Percentiles rank a stretch among this genome's conserved stretches.
Evolutionary conservation across 92 coral and sea anemone species (phyloP).

Genomic region (Nematostella vectensis): DNA sequence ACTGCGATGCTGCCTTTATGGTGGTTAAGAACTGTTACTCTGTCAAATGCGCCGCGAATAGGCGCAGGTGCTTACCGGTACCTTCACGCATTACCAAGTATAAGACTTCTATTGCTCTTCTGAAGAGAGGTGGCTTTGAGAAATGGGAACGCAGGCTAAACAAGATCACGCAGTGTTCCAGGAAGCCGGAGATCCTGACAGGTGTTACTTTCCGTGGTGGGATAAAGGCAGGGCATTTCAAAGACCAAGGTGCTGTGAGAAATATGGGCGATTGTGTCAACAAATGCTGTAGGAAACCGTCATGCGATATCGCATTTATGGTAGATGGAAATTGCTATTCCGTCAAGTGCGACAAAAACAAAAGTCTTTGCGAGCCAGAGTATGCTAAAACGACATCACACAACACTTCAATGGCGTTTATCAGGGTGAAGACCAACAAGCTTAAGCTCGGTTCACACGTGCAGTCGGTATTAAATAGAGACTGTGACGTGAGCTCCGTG

Average conservation of each 20-base stretch:
- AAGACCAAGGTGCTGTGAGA: slow-evolving; percentile 34
- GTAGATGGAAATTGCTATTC: slow-evolving; percentile 55
- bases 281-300: slow-evolving; percentile 37
- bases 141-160: slow-evolving; percentile 4
- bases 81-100: slow-evolving; percentile 15
- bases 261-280: slow-evolving; percentile 48
- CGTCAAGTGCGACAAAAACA: slow-evolving; percentile 42
- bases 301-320: slow-evolving; percentile 75
- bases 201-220: slow-evolving; percentile 45
- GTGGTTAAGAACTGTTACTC: slow-evolving; percentile 55
- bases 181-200: slow-evolving; percentile 1
- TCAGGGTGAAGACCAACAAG: slow-evolving; percentile 9
- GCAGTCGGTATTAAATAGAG: slow-evolving; percentile 30
- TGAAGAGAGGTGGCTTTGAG: slow-evolving; percentile 22
- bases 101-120: slow-evolving; percentile 45
- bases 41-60: slow-evolving; percentile 40
- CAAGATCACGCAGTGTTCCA: slow-evolving; percentile 1
- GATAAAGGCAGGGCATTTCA: slow-evolving; percentile 50
- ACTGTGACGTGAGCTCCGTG: slow-evolving; percentile 46
- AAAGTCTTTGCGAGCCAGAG: slow-evolving; percentile 42
- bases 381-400: slow-evolving; percentile 21
- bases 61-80: slow-evolving; percentile 43
- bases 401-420: slow-evolving; percentile 53
- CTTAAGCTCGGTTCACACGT: slow-evolving; percentile 4
- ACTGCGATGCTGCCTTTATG: slow-evolving; percentile 79